Evolutionary conservation across 2,797 vertebrate genomes (phyloP).

Genomic region (Anas georgica): DNA sequence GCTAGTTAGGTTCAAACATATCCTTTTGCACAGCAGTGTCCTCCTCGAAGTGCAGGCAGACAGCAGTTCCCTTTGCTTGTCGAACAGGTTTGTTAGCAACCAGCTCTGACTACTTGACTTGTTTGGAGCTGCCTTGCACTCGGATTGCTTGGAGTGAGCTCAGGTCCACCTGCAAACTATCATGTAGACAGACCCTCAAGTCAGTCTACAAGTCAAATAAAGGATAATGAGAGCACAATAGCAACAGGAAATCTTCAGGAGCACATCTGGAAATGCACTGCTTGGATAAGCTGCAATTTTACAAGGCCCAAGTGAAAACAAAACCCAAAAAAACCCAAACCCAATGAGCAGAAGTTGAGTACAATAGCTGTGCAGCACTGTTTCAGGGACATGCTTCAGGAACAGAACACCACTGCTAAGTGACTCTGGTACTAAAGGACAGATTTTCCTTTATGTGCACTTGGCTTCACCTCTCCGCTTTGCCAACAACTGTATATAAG

Average conservation of each 20-base stretch:
- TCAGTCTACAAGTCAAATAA: background rate
- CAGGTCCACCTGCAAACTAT: background rate
- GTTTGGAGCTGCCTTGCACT: background rate
- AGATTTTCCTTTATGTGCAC: background rate
- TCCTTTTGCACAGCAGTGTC: background rate
- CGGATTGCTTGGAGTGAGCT: background rate
- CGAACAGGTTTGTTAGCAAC: background rate
- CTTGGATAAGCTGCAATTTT: background rate
- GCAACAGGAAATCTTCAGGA: background rate
- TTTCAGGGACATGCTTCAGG: background rate
- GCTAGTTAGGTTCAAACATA: background rate
- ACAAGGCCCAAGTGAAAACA: background rate
- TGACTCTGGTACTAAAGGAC: background rate
- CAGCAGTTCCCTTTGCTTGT: background rate
- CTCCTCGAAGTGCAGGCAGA: background rate
- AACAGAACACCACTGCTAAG: background rate
- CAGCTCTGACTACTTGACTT: background rate
- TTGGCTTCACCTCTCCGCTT: background rate
- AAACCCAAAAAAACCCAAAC: background rate
- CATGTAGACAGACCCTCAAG: background rate
- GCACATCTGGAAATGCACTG: conserved; percentile 4
- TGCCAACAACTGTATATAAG: background rate
- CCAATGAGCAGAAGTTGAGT: background rate
- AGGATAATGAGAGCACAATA: background rate
- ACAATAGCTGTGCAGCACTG: background rate